These are phyloP conservation scores for Cairina moschata DNA, from an alignment of 2,113 vertebrate genomes.

Conservation along the genomic window DNA sequence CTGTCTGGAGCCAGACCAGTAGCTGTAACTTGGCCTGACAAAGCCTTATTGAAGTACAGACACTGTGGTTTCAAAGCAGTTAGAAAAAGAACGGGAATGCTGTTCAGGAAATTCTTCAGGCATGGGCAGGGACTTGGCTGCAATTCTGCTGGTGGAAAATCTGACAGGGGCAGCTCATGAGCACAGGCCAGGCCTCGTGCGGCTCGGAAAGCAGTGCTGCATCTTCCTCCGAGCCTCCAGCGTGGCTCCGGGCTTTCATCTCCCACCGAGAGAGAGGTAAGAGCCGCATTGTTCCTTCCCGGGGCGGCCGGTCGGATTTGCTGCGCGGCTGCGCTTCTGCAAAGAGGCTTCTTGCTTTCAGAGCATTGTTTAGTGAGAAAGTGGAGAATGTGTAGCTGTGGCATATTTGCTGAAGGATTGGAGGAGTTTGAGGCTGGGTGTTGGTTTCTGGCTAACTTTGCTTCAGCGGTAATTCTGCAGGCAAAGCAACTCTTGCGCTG, in stretches of 20 bases:
- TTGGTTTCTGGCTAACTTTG: constrained; percentile 45
- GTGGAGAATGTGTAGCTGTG: not conserved
- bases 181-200: constrained; percentile 80
- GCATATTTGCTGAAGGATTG: not conserved
- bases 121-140: constrained; percentile 90
- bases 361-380: not conserved
- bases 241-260: constrained; percentile 21
- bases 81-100: constrained; percentile 79
- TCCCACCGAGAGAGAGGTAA: constrained; percentile 67
- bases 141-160: constrained; percentile 88
- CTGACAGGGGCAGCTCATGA: constrained; percentile 84
- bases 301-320: not conserved
- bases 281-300: not conserved
- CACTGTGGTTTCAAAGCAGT: constrained; percentile 81
- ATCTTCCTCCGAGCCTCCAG: constrained; percentile 60
- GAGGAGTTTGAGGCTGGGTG: constrained; percentile 5
- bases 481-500: not conserved
- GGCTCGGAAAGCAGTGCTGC: constrained; percentile 54
- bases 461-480: not conserved
- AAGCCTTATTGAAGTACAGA: constrained; percentile 78
- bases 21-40: constrained; percentile 79
- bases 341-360: not conserved
- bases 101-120: constrained; percentile 89
- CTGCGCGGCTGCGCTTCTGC: not conserved
- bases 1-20: constrained; percentile 84